Percentiles rank a stretch among this genome's conserved stretches.
These are phyloP conservation scores for Melopsittacus undulatus DNA, from an alignment of 2,797 vertebrate species.

Conservation along the genomic window DNA sequence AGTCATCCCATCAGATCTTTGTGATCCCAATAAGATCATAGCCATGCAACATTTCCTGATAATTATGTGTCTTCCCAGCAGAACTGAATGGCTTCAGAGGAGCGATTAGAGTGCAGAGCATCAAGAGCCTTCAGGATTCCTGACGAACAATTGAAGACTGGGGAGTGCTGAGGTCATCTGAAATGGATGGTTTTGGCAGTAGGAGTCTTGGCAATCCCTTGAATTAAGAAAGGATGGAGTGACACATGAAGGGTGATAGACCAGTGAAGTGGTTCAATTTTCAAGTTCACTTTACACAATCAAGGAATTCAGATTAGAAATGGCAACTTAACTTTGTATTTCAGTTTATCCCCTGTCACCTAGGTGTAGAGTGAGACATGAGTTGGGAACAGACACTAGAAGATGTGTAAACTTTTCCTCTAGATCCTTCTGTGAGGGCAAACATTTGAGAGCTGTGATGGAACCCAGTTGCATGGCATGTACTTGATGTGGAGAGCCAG, in stretches of 20 bases:
- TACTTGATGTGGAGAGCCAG: background rate
- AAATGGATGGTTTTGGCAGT: background rate
- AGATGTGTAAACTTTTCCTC: background rate
- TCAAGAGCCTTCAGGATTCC: background rate
- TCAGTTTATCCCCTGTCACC: background rate
- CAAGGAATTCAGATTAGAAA: background rate
- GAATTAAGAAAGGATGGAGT: background rate
- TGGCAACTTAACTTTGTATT: background rate
- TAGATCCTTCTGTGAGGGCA: background rate
- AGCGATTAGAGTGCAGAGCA: background rate
- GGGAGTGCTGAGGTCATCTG: background rate
- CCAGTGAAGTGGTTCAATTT: background rate
- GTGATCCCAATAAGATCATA: background rate
- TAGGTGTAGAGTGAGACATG: background rate
- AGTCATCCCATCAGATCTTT: background rate
- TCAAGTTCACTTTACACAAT: background rate
- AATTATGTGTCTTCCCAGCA: background rate
- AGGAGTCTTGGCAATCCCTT: background rate
- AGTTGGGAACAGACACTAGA: background rate
- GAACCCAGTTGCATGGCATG: rapidly evolving
- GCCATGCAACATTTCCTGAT: background rate
- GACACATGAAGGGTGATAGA: background rate
- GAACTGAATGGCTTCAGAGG: background rate
- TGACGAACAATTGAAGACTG: background rate
- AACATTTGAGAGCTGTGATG: background rate